Evolutionary conservation across 37 sponge, comb jelly and placozoan genomes (phyloP), one percentile per base, ranked within the genome.

Genomic region (Spongilla lacustris): DNA sequence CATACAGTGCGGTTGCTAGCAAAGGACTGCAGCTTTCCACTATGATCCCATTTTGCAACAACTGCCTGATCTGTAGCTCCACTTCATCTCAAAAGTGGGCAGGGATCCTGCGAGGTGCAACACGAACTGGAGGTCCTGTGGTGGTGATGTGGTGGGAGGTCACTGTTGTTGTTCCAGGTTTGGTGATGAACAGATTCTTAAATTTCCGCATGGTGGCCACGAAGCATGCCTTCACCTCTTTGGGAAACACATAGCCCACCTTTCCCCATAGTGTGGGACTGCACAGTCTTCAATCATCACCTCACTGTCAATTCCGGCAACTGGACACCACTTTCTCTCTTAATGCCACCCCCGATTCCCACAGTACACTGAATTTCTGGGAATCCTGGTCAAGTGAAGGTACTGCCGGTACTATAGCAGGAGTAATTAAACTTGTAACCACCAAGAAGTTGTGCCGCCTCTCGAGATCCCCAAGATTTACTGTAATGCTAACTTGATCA

Each of bases 1-100:
- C 89, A 48, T 77, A 87, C 27, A 92, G 80, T 25, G 86, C 89
- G 1, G 94, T 91, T 37, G 94, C 81, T 85, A 91, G 87, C 83
- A 83, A 94, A 0, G 88, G 83, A 69, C 89, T 91, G 46, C 81
- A 81, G 58, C 88, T 90, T 85, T 41, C 84, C 35, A 70, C 74
- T 24, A 91, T 91, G 69, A 91, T 91, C 2, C 89, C 95, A 32
- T 68, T 81, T 21, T 91, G 79, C 67, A 94, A 74, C 89, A 89
- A 78, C 41, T 81, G 66, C 29, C 74, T 32, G 17, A 91, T 75
- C 73, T 91, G 88, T 36, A 33, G 31, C 23, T 87, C 75, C 12
- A 89, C 84, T 66, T 93, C 88, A n/a, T 73, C 81, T 69, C 88
- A 36, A 36, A 84, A 87, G 46, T 93, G 87, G 0, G 81, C 74